Base-by-base conservation (phyloP, 2,888 invertebrate genomes). In the Drosophila subsilvestris region DNA sequence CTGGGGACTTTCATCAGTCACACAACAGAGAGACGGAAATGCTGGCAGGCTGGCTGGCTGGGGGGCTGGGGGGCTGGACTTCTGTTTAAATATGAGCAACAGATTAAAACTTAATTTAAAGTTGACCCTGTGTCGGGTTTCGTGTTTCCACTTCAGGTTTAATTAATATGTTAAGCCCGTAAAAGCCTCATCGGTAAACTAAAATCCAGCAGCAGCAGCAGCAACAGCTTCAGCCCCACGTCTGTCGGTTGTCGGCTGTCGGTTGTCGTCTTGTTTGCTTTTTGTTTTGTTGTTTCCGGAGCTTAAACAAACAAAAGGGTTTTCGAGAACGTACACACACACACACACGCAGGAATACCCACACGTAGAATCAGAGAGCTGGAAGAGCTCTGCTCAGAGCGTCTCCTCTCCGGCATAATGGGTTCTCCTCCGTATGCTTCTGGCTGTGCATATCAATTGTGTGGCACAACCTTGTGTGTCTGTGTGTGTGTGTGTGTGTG, bases 71-170 rank as follows among this genome's bases (percentile, higher is more conserved):
- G 48, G 49, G 20, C 63, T 71, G 62, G 25, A 32, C 32, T 32
- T 5, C 74, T 82, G 70, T 76, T 74, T 82, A 80, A 80, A 86
- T 75, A 80, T 86, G 77, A 80, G 84, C 84, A 84, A 86, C 83
- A 80, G 87, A 86, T 86, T 86, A 85, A 87, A 87, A 82, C 68
- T 78, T 76, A 87, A 86, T 86, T 85, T 85, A 79, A 86, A 82
- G 78, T 87, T 85, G 69, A 78, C 73, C 72, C 69, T 71, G 71
- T 51, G 27, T 68, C 66, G 60, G 44, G 73, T 55, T 67, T 50
- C 58, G 49, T 71, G 78, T 67, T 76, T 75, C 76, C 74, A 80
- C 75, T 83, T 78, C 58, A 84, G 86, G 70, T 85, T 86, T 86
- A 86, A 86, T 86, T 86, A 86, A 85, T 87, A 86, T 78, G 80